Percentiles rank a stretch among this genome's conserved stretches.
These are phyloP conservation scores for Brachionus koreanus DNA, from an alignment of 1,140 invertebrate species.

Conservation along the genomic window DNA sequence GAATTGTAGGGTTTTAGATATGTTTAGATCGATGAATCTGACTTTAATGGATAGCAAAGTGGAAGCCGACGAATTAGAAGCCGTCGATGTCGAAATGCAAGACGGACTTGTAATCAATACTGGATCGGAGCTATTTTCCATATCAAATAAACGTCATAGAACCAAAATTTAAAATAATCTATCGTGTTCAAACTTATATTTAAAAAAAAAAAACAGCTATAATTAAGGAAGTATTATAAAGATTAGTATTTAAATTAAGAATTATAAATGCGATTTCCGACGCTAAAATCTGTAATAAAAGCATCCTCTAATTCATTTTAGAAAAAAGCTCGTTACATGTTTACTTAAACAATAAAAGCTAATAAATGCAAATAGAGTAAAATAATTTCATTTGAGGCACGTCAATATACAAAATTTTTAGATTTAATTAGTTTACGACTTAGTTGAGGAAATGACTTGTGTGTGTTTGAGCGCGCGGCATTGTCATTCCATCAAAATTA, in stretches of 20 bases:
- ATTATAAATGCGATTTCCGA: conserved; percentile 12
- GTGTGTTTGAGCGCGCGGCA: background rate
- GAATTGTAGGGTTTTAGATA: conserved; percentile 96
- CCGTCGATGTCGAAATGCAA: background rate
- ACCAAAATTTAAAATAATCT: background rate
- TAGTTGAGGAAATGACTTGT: background rate
- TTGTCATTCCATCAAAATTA: background rate
- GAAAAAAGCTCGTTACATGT: background rate
- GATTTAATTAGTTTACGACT: background rate
- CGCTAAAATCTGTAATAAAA: background rate
- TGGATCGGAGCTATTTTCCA: conserved; percentile 11
- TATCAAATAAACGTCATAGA: conserved; percentile 10
- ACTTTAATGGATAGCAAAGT: conserved; percentile 77
- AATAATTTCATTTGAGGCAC: conserved; percentile 4
- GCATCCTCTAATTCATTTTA: background rate
- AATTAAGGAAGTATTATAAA: conserved; percentile 16
- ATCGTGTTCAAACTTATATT: conserved; percentile 8
- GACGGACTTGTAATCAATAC: conserved; percentile 27
- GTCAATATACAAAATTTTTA: background rate
- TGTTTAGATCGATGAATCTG: conserved; percentile 82
- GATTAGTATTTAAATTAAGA: conserved; percentile 2
- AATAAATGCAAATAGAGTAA: background rate
- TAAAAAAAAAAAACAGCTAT: background rate
- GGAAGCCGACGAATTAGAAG: conserved; percentile 45
- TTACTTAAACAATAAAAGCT: conserved; percentile 34